phyloP scores from a whole-genome alignment of 2,888 invertebrate species.

The Platycnemis pennipes region DNA sequence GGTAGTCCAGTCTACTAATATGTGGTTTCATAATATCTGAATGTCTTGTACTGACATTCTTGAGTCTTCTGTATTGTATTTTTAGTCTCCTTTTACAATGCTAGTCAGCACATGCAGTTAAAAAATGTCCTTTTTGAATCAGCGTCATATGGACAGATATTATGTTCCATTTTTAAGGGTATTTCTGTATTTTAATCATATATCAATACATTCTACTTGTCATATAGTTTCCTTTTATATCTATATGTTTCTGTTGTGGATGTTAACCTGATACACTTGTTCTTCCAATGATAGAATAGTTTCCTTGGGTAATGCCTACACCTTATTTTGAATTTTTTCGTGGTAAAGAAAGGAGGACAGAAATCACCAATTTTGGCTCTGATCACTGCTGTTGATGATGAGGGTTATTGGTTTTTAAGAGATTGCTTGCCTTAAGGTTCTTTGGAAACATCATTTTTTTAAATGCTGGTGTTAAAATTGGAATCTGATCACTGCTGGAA shows the following conservation, averaged over 20 bases:
- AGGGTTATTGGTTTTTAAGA: too few relatives aligned
- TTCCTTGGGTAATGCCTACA: neutral
- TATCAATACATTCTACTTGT: neutral
- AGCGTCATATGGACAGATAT: neutral
- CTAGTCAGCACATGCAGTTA: neutral
- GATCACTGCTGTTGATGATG: too few relatives aligned
- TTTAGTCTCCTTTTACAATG: neutral
- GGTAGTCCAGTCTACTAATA: neutral
- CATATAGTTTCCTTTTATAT: neutral
- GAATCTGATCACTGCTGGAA: neutral
- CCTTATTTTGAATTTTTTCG: neutral
- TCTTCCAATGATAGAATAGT: neutral
- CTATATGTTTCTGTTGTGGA: neutral
- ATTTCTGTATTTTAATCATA: neutral
- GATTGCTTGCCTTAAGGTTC: too few relatives aligned
- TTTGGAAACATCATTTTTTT: too few relatives aligned
- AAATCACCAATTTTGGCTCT: too few relatives aligned
- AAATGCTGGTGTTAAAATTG: too few relatives aligned
- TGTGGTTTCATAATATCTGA: neutral
- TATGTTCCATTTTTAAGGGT: neutral
- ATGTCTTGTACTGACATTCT: slow-evolving; percentile 21
- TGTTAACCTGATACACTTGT: neutral
- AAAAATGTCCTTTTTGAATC: neutral
- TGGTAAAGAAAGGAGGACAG: too few relatives aligned
- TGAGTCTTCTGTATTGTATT: neutral